Evolutionary conservation across 2,113 vertebrate genomes (phyloP).

Genomic region (Tyto alba): DNA sequence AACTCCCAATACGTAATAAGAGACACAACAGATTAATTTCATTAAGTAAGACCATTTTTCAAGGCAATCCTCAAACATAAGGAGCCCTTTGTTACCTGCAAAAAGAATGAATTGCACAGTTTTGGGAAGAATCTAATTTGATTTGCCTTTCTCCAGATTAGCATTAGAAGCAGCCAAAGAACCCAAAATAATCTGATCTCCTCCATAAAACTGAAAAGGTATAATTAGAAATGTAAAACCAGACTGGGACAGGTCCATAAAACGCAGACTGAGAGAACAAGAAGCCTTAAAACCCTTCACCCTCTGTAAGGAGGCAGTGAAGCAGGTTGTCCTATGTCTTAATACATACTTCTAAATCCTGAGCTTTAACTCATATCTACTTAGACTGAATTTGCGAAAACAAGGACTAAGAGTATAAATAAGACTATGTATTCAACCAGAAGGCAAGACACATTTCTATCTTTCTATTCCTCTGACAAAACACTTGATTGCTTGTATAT

Average conservation of each 20-base stretch:
- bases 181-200: conserved; percentile 17
- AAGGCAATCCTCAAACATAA: conserved; percentile 9
- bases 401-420: background rate
- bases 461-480: background rate
- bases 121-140: background rate
- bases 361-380: background rate
- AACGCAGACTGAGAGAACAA: background rate
- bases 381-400: background rate
- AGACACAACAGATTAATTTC: conserved; percentile 20
- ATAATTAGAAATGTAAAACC: conserved; percentile 16
- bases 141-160: background rate
- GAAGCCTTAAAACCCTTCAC: background rate
- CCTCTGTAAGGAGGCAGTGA: background rate
- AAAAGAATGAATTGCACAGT: background rate
- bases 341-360: background rate
- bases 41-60: conserved; percentile 27
- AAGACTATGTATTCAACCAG: background rate
- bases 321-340: background rate
- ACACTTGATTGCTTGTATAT: background rate
- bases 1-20: background rate
- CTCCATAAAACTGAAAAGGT: background rate
- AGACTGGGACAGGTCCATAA: background rate
- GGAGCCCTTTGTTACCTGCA: conserved; percentile 1
- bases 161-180: conserved; percentile 3
- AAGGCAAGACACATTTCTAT: background rate